Percentiles rank a stretch among this genome's conserved stretches.
Conservation (phyloP, 2,797 vertebrate genomes). For the Syncerus caffer region DNA sequence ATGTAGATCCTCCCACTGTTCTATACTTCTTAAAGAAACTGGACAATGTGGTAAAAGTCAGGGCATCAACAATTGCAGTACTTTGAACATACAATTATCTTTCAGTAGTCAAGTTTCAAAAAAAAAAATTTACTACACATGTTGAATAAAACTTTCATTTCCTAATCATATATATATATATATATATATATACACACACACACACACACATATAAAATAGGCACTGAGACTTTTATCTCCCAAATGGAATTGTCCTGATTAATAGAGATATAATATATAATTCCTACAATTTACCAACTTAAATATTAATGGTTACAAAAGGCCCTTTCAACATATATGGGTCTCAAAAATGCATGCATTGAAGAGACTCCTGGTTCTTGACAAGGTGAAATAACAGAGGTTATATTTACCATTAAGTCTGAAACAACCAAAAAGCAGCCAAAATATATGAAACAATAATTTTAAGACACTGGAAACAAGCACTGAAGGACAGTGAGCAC, state of each 20-base stretch:
- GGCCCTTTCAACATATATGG: not conserved
- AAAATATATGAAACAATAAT: not conserved
- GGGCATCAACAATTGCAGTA: not conserved
- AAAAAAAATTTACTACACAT: too few species aligned
- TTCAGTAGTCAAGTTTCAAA: not conserved
- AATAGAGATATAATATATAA: not conserved
- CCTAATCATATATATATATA: too few species aligned
- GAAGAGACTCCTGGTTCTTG: not conserved
- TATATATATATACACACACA: too few species aligned
- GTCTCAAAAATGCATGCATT: not conserved
- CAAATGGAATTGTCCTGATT: not conserved
- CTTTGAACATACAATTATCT: not conserved
- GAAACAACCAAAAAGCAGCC: not conserved
- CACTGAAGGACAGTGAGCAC: not conserved
- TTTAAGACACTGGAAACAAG: not conserved
- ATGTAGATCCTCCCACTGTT: accelerated
- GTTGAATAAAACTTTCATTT: too few species aligned
- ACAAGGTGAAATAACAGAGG: not conserved
- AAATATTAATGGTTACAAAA: not conserved
- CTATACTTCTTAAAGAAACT: not conserved
- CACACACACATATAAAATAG: not conserved
- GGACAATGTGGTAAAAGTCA: not conserved
- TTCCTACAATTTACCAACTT: not conserved
- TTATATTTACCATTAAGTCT: not conserved
- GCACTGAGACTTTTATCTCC: not conserved